These are phyloP conservation scores for Nasonovia ribisnigri DNA, from an alignment of 2,888 invertebrate species.

Conservation along the genomic window DNA sequence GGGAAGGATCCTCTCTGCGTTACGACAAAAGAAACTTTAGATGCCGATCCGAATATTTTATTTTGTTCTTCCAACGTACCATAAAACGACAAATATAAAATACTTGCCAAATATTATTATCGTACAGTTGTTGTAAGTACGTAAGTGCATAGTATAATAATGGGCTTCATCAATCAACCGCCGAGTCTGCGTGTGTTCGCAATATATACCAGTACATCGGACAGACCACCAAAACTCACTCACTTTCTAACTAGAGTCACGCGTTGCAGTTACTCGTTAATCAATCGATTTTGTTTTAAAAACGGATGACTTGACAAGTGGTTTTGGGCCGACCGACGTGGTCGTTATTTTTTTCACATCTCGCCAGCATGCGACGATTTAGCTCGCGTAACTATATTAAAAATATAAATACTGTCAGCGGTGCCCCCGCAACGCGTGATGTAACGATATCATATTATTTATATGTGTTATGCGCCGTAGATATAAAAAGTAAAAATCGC, in stretches of 20 bases:
- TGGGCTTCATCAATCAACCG: not conserved
- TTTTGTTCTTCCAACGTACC: not conserved
- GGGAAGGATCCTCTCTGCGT: not conserved
- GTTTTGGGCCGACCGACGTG: slow-evolving; percentile 19
- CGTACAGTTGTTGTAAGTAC: not conserved
- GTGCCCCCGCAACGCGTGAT: slow-evolving; percentile 12
- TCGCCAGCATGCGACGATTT: not conserved
- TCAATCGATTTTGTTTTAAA: slow-evolving; percentile 38
- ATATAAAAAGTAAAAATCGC: not conserved
- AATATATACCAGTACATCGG: too few relatives aligned
- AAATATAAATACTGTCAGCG: not conserved
- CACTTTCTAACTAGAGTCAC: slow-evolving; percentile 32
- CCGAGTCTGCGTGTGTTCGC: not conserved
- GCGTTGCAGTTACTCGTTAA: slow-evolving; percentile 31
- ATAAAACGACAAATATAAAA: not conserved
- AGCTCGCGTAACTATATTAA: not conserved
- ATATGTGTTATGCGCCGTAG: not conserved
- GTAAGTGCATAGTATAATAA: not conserved
- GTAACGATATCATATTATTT: not conserved
- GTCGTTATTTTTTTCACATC: slow-evolving; percentile 10
- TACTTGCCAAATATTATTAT: not conserved
- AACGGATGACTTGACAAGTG: slow-evolving; percentile 44
- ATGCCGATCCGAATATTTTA: not conserved
- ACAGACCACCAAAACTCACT: not conserved
- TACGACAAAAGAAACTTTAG: not conserved